Percentiles rank a stretch among this genome's conserved stretches.
Conservation (phyloP, 2,797 vertebrate species). For the Fistularia tabacaria region DNA sequence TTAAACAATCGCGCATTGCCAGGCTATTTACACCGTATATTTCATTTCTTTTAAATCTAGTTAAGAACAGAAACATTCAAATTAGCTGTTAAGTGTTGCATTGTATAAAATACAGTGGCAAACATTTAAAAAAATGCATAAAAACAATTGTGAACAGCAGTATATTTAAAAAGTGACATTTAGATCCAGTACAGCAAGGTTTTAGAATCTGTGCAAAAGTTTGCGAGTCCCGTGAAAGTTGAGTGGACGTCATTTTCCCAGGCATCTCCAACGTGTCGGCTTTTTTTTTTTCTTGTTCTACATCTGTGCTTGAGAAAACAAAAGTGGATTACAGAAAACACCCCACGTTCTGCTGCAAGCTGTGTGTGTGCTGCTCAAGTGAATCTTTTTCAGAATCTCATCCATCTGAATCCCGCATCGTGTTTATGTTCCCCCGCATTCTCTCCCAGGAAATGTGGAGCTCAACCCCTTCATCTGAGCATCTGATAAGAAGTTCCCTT, state of each 20-base stretch:
- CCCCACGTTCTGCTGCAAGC: neutral
- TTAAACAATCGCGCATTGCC: constrained; percentile 59
- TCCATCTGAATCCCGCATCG: too few species aligned
- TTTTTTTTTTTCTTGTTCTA: constrained; percentile 23
- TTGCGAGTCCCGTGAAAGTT: constrained; percentile 70
- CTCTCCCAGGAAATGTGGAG: too few species aligned
- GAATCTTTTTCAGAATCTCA: too few species aligned
- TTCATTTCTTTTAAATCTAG: constrained; percentile 68
- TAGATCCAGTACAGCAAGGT: constrained; percentile 70
- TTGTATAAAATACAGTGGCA: constrained; percentile 88
- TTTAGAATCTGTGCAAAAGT: constrained; percentile 79
- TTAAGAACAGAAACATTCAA: constrained; percentile 83
- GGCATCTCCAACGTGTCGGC: constrained; percentile 27
- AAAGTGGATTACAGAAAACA: constrained; percentile 30
- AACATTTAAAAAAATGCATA: constrained; percentile 81
- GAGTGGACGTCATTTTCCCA: constrained; percentile 24
- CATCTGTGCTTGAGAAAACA: constrained; percentile 42
- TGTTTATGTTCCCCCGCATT: too few species aligned
- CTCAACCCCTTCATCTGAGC: too few species aligned
- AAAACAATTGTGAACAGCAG: constrained; percentile 80
- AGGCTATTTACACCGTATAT: constrained; percentile 71
- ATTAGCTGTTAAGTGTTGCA: constrained; percentile 81
- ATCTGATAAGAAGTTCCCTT: too few species aligned
- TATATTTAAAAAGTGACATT: constrained; percentile 80
- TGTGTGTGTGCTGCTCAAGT: too few species aligned